Evolutionary conservation across 2,888 invertebrate species (phyloP), one percentile per base, ranked within the genome.

Genomic region (Aproaerema taeniolella): DNA sequence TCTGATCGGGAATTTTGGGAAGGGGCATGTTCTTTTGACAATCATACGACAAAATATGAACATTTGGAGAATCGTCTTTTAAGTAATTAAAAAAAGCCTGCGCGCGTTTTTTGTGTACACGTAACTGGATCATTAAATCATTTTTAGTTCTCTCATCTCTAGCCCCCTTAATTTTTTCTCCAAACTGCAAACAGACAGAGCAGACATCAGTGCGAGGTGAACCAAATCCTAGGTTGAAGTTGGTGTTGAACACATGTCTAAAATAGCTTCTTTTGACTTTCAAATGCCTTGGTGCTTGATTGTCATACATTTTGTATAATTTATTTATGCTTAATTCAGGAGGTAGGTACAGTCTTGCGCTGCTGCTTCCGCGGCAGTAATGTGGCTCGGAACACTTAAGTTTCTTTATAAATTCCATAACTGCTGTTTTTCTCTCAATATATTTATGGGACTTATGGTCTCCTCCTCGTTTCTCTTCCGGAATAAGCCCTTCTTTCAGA

Each of bases 41-140:
- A 9, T 30, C 37, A 37, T 26, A 16, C n/a, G 3, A 49, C 12
- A 67, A 10, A 2, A 17, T 39, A 25, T 35, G 30, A 4, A 40
- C 8, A 38, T 14, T 30, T 4, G 20, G 20, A 29, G 10, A 11
- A 11, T 35, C 36, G 12, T 33, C 5, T 33, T 26, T 1, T 9
- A 40, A 29, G 9, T 30, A 15, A 1, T 24, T 16, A 34, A 29
- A 38, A 30, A 38, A 38, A 12, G 37, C 37, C 30, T 30, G 16
- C 15, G 36, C 28, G 11, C 29, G 26, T 9, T 29, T 29, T 29
- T 20, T 20, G 20, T 20, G 20, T 20, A 20, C 20, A 4, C 20
- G 4, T 20, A 20, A 20, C 8, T 20, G 6, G 1, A 9, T 31
- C 31, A 14, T 31, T 2, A 31, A 13, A 2, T 5, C 14, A 1